Base-by-base conservation (phyloP, 2,797 vertebrate genomes). In the Schizopygopsis pylzovi region DNA sequence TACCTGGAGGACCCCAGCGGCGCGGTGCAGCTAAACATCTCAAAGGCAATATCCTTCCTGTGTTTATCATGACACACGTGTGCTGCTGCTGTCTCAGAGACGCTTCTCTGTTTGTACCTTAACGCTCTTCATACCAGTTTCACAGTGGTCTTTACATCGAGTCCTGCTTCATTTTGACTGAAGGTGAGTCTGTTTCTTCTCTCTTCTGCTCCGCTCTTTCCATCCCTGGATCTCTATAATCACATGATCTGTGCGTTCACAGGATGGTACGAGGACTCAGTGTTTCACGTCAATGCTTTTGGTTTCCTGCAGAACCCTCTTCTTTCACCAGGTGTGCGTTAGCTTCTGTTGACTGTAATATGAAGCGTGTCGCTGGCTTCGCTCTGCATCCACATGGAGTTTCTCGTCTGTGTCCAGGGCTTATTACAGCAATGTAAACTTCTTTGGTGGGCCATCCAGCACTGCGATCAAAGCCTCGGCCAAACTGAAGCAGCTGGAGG, bases 61-160 rank as follows among this genome's bases (percentile, higher is more conserved):
- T 56, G 43, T 37, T 39, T 11, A 18, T 75, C 39, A 22, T 16
- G 12, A 47, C 28, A 3, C 77, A 28, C 10, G 1, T 18, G 8
- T 41, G 41, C 39, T 54, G 54, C 37, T 52, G 54, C 59, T 13
- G 16, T 77, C 41, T 41, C 6, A 28, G 4, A 22, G 25, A 43
- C 49, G 37, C 12, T 12, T 3, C 37, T 49, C 16, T 0, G 8
- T 54, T 45, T 45, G 37, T 93, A 93, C 93, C 94, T 97, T 95
- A 95, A 96, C 92, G 4, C 5, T 11, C 0, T 79, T 83, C 77
- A 76, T 87, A 99, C 98, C 98, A 99, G 96, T 99, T 99, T 91
- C 98, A 99, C 87, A 99, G 96, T 59, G 98, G 98, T n/a, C 93
- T 99, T 11, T 99, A 99, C 87, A 99, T 97, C 20, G 98, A 99